Conservation (phyloP, 2,888 invertebrate genomes). For the Drosophila meridiana region DNA sequence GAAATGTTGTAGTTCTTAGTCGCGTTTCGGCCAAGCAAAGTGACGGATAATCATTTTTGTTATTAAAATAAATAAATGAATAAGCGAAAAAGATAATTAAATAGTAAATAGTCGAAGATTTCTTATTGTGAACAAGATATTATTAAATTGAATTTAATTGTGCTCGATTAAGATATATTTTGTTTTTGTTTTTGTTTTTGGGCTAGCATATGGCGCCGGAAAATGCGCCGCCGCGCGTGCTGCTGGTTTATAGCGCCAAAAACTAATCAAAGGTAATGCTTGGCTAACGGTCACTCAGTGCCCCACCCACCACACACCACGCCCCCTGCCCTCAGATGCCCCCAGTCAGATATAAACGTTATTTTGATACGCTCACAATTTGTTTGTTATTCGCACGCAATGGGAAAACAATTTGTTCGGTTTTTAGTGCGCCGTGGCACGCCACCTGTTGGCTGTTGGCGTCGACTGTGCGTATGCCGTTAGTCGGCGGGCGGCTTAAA, state of each 20-base stretch:
- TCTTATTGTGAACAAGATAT: background rate
- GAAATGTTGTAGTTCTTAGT: conserved; percentile 41
- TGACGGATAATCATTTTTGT: conserved; percentile 8
- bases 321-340: background rate
- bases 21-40: conserved; percentile 32
- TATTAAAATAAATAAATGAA: background rate
- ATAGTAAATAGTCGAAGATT: background rate
- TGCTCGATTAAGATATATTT: background rate
- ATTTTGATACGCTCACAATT: background rate
- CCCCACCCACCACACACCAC: background rate
- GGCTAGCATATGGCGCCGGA: conserved; percentile 60
- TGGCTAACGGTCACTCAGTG: conserved; percentile 12
- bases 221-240: conserved; percentile 68
- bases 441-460: conserved; percentile 61
- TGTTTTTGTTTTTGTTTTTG: background rate
- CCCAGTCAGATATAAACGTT: background rate
- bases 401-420: background rate
- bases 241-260: conserved; percentile 63
- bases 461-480: conserved; percentile 20
- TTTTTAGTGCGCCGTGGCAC: conserved; percentile 34
- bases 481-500: conserved; percentile 28
- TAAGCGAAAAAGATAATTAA: no score
- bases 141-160: background rate
- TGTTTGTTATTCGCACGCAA: conserved; percentile 54
- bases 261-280: conserved; percentile 51